These are phyloP conservation scores for Wasmannia auropunctata DNA, from an alignment of 1,140 invertebrate species.

Conservation along the genomic window DNA sequence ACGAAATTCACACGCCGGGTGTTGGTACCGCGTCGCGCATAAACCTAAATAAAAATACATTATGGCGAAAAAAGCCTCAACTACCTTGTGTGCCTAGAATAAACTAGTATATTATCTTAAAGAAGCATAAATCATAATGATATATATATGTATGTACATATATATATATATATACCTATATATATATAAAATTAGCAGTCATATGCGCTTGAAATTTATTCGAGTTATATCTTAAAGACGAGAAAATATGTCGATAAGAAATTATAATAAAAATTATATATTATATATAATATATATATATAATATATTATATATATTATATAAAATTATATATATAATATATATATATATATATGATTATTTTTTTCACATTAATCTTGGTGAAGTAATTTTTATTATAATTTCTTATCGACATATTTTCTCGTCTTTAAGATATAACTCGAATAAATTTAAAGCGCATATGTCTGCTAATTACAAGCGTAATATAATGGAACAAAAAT, in stretches of 20 bases:
- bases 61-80: background rate
- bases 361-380: background rate
- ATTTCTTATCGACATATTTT: background rate
- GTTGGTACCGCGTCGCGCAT: background rate
- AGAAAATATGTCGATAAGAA: background rate
- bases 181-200: constrained; percentile 10
- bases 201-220: background rate
- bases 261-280: background rate
- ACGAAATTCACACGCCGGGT: constrained; percentile 16
- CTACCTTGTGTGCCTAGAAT: background rate
- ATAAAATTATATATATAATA: no score
- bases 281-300: no score
- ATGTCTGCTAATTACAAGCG: background rate
- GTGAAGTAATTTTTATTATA: background rate
- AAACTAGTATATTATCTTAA: background rate
- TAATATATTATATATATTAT: no score
- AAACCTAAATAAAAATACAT: constrained; percentile 42
- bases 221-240: background rate
- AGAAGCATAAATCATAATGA: background rate
- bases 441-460: background rate
- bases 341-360: no score
- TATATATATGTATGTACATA: no score
- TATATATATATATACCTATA: no score
- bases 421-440: background rate
- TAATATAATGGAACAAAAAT: background rate